phyloP scores from a whole-genome alignment of 2,888 invertebrate genomes.

The Cephus rjabovi region DNA sequence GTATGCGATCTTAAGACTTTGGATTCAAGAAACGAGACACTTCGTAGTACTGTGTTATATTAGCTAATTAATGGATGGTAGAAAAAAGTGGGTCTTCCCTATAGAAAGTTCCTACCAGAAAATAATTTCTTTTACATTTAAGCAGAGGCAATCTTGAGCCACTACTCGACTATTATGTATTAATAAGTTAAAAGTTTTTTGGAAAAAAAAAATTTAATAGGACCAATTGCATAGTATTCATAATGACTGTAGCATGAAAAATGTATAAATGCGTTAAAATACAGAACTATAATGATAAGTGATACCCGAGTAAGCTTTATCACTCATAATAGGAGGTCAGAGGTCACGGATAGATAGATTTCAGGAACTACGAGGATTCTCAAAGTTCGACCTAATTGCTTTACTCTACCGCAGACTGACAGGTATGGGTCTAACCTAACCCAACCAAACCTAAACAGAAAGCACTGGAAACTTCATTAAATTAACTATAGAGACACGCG shows the following conservation, averaged over 20 bases:
- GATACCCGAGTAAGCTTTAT: no score
- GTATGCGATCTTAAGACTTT: not conserved
- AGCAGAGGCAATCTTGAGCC: not conserved
- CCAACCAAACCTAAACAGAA: not conserved
- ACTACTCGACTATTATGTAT: not conserved
- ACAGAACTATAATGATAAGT: no score
- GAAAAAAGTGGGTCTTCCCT: not conserved
- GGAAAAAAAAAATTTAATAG: not conserved
- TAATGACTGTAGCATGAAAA: not conserved
- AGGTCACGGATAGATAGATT: not conserved
- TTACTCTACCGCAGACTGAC: not conserved
- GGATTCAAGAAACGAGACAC: not conserved
- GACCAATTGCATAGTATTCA: not conserved
- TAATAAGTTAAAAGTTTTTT: not conserved
- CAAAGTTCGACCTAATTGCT: not conserved
- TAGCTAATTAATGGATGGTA: not conserved
- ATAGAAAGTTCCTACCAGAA: not conserved
- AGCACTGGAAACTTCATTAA: not conserved
- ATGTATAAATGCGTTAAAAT: not conserved
- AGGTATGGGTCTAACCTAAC: not conserved
- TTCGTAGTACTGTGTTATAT: not conserved
- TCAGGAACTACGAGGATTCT: not conserved
- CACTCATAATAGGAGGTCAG: not conserved
- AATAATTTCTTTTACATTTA: not conserved
- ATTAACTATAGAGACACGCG: not conserved